A percentile compares a stretch with the other conserved stretches of the same genome.
Conservation (phyloP, 2,797 vertebrate genomes). For the Eulemur coronatus region DNA sequence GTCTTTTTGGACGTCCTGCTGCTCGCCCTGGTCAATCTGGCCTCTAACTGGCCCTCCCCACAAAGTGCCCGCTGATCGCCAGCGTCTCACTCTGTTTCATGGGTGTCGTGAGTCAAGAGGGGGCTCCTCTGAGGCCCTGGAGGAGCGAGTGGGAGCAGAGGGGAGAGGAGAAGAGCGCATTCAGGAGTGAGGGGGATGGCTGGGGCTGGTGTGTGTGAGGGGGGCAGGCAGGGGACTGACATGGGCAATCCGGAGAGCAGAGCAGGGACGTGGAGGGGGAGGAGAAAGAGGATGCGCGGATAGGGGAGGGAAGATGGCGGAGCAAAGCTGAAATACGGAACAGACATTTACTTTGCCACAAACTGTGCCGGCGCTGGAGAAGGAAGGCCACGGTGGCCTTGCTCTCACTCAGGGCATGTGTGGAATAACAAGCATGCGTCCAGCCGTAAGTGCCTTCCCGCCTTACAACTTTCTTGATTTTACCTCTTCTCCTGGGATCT, state of each 20-base stretch:
- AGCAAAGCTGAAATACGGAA: background rate
- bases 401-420: background rate
- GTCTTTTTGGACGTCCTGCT: constrained; percentile 52
- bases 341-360: background rate
- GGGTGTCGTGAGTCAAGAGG: constrained; percentile 43
- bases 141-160: background rate
- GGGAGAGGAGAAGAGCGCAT: background rate
- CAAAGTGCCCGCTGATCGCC: background rate
- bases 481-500: background rate
- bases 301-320: background rate
- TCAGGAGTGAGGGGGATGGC: background rate
- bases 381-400: background rate
- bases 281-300: background rate
- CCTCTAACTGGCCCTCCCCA: constrained; percentile 56
- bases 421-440: too few relatives aligned
- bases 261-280: background rate
- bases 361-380: rapidly evolving
- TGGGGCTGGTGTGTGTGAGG: too few relatives aligned
- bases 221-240: background rate
- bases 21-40: constrained; percentile 5
- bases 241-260: background rate
- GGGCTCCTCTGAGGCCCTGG: background rate
- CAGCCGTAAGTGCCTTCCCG: too few relatives aligned
- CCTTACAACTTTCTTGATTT: background rate
- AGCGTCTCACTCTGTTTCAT: constrained; percentile 32